Conservation (phyloP, 2,888 invertebrate species). For the Himalopsyche kuldschensis region DNA sequence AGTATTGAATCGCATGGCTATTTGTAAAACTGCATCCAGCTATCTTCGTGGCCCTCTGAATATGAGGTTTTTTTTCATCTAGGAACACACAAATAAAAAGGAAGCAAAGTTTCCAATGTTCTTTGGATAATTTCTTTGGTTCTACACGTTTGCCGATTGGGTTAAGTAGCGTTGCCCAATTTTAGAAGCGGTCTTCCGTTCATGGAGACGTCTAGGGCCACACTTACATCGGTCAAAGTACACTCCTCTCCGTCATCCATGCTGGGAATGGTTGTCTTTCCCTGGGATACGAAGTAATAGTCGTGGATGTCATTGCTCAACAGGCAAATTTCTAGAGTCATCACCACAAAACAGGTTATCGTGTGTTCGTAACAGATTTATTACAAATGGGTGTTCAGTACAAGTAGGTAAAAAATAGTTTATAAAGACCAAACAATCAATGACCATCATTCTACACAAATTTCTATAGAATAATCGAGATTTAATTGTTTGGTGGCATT, state of each 20-base stretch:
- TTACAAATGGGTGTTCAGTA: too few relatives aligned
- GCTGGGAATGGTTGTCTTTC: constrained; percentile 87
- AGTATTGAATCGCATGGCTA: neutral
- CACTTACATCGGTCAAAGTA: constrained; percentile 77
- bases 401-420: too few relatives aligned
- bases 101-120: neutral
- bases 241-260: constrained; percentile 92
- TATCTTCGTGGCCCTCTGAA: neutral
- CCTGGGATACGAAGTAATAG: constrained; percentile 91
- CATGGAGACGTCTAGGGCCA: constrained; percentile 34
- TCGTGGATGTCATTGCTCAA: constrained; percentile 78
- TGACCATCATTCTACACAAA: too few relatives aligned
- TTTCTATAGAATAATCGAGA: too few relatives aligned
- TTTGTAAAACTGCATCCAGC: neutral
- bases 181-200: constrained; percentile 12
- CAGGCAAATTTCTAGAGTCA: constrained; percentile 68
- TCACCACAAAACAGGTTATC: constrained; percentile 28
- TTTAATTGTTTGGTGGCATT: too few relatives aligned
- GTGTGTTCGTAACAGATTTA: neutral
- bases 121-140: neutral
- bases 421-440: too few relatives aligned
- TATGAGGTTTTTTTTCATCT: neutral
- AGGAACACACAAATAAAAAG: neutral
- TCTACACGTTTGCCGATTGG: constrained; percentile 7
- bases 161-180: constrained; percentile 22